Evolutionary conservation across 2,113 vertebrate genomes (phyloP), one percentile per base, ranked within the genome.

Genomic region (Camelus bactrianus): DNA sequence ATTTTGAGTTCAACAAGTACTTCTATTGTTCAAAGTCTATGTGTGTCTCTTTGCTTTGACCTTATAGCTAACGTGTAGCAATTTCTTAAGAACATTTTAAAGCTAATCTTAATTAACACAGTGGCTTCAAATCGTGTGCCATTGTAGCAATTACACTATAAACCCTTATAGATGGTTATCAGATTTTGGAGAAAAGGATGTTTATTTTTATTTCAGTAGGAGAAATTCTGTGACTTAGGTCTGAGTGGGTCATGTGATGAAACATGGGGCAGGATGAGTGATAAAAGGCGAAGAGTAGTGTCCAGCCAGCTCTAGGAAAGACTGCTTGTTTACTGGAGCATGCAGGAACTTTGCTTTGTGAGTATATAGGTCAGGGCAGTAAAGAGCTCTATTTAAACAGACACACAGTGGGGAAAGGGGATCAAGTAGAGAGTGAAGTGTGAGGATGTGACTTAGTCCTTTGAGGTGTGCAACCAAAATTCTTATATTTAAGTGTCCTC

Each of bases 311-410:
- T 85, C 77, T 69, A 54, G 48, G 75, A 69, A 69, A 82, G 82
- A 76, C 32, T 46, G 32, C 79, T 62, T 67, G 8, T 93, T 93
- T 89, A 46, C 32, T 92, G 58, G 67, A 48, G 80, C 42, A 15
- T 67, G 56, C 62, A 70, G 3, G 76, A 56, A 58, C 96, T 93
- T 88, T 56, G 72, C 89, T 93, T 82, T 97, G 42, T 96, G 69
- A 58, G 28, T 83, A 65, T 95, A n/a, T 89, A 89, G 96, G 87
- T 94, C 92, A 96, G 73, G 56, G 60, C 58, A 48, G 9, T 67
- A 65, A 87, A 67, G 54, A 93, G 64, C 52, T 72, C 70, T 62
- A 28, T 73, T 86, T 69, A 80, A 60, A 89, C 26, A 75, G 87
- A 80, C 32, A 80, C 30, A 77, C 9, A 79, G 32, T 30, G 11